A percentile compares a stretch with the other conserved stretches of the same genome.
These are phyloP conservation scores for Porphyrio hochstetteri DNA, from an alignment of 2,113 vertebrate genomes.

Conservation along the genomic window DNA sequence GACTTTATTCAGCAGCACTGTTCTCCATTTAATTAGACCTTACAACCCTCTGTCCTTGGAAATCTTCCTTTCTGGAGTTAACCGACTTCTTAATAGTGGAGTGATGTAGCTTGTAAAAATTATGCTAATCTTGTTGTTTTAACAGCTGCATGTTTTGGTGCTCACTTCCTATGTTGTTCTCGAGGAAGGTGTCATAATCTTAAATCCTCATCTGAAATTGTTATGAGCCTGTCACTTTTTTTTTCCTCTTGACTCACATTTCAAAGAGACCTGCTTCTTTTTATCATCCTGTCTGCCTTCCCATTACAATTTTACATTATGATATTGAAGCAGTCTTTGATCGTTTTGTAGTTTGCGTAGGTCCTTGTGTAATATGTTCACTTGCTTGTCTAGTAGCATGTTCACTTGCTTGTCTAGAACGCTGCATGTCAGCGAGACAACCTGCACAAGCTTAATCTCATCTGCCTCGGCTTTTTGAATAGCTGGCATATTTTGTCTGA, in stretches of 20 bases:
- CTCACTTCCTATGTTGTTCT: constrained; percentile 16
- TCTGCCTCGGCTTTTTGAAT: constrained; percentile 17
- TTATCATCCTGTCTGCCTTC: constrained; percentile 64
- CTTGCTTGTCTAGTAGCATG: constrained; percentile 45
- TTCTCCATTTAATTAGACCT: background rate
- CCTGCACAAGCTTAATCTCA: constrained; percentile 18
- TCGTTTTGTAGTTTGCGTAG: constrained; percentile 68
- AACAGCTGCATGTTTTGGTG: background rate
- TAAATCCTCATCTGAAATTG: constrained; percentile 50
- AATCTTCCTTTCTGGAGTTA: background rate
- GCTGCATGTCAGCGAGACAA: constrained; percentile 42
- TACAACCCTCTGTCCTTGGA: background rate
- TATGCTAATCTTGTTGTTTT: constrained; percentile 11
- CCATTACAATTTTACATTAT: constrained; percentile 67
- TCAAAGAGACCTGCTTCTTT: constrained; percentile 70
- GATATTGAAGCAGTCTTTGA: constrained; percentile 71
- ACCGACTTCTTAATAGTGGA: background rate
- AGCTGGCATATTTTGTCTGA: constrained; percentile 47
- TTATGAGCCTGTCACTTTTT: constrained; percentile 49
- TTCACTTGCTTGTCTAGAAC: constrained; percentile 45
- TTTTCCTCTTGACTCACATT: constrained; percentile 41
- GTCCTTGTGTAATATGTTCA: constrained; percentile 47
- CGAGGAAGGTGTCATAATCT: constrained; percentile 8
- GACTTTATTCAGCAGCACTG: background rate
- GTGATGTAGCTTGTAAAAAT: background rate